A percentile compares a stretch with the other conserved stretches of the same genome.
These are phyloP conservation scores for Galerucella calmariensis DNA, from an alignment of 2,888 invertebrate genomes.

Conservation along the genomic window DNA sequence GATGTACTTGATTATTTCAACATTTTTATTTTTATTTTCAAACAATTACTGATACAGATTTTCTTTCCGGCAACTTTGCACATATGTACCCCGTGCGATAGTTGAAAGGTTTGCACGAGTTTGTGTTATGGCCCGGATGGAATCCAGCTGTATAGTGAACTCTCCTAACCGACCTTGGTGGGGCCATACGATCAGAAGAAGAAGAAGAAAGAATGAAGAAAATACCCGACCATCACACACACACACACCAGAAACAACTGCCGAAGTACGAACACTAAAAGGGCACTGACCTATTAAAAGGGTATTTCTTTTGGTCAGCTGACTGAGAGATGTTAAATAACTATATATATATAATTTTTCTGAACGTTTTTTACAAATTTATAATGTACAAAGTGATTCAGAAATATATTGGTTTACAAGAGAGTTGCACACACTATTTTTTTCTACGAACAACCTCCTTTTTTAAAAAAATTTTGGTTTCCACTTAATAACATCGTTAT, in stretches of 20 bases:
- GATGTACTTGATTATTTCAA: no score
- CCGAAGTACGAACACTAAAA: constrained; percentile 17
- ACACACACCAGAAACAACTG: constrained; percentile 13
- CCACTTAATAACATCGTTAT: background rate
- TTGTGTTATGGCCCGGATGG: constrained; percentile 42
- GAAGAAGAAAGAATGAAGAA: constrained; percentile 23
- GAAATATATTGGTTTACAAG: no score
- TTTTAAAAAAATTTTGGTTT: background rate
- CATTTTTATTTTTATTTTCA: no score
- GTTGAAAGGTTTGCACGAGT: constrained; percentile 21
- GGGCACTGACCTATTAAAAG: constrained; percentile 29
- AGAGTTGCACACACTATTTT: no score
- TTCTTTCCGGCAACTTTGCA: no score
- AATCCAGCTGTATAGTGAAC: constrained; percentile 49
- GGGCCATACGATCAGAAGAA: constrained; percentile 35
- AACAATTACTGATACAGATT: no score
- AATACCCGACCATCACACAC: constrained; percentile 2
- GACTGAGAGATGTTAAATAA: background rate
- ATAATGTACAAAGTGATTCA: no score
- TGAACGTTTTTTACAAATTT: no score
- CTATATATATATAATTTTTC: no score
- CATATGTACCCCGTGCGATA: constrained; percentile 6
- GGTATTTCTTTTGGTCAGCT: constrained; percentile 25
- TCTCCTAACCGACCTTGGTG: constrained; percentile 52
- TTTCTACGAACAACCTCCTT: no score